phyloP scores from a whole-genome alignment of 2,797 vertebrate genomes.

The Poecile montanus region DNA sequence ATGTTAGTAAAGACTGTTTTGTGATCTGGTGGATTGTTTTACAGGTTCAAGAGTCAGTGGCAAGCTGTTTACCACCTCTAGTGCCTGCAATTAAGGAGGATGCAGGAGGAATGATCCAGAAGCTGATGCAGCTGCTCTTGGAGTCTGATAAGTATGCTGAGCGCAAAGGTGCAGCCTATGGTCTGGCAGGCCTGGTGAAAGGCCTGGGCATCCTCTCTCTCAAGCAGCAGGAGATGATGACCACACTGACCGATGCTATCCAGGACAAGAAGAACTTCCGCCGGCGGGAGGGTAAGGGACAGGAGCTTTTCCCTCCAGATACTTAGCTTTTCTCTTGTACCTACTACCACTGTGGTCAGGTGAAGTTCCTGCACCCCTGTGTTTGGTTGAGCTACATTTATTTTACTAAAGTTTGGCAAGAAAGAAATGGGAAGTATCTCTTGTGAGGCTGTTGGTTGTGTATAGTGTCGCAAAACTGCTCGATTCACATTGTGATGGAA shows the following conservation, averaged over 20 bases:
- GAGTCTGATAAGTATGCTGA: constrained; percentile 98
- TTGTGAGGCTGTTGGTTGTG: not conserved
- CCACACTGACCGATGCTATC: constrained; percentile 93
- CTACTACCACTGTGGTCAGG: not conserved
- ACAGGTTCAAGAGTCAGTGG: constrained; percentile 97
- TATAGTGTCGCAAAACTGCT: not conserved
- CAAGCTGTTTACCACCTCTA: constrained; percentile 92
- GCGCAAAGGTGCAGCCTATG: constrained; percentile 94
- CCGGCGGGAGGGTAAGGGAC: constrained; percentile 88
- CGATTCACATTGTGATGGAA: fast-evolving
- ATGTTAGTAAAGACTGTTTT: not conserved
- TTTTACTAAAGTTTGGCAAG: not conserved
- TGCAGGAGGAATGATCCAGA: constrained; percentile 92
- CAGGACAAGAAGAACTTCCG: constrained; percentile 99
- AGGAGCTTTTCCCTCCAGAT: not conserved
- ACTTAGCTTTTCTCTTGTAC: not conserved
- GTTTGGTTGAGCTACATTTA: not conserved
- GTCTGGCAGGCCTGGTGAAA: constrained; percentile 94
- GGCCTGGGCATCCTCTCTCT: constrained; percentile 96
- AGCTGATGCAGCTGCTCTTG: constrained; percentile 92
- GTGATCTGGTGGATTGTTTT: not conserved
- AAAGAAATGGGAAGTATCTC: not conserved
- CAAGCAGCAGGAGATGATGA: constrained; percentile 99
- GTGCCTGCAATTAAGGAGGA: constrained; percentile 97
- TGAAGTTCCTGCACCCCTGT: not conserved